phyloP scores from a whole-genome alignment of 2,113 vertebrate species.

The Dunckerocampus dactyliophorus region DNA sequence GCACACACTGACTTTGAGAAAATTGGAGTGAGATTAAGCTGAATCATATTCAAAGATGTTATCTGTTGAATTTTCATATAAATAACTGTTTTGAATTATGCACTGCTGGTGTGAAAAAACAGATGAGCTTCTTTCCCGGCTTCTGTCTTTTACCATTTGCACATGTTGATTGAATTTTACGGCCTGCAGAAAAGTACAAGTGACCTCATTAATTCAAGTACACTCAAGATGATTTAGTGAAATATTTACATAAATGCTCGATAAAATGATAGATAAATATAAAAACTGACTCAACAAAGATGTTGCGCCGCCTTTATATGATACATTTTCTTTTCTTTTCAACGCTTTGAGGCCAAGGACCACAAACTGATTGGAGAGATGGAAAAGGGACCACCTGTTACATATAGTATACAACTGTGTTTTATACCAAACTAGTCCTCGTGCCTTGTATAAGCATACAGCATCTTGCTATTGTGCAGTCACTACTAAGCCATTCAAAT shows the following conservation, averaged over 20 bases:
- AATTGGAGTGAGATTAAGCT: constrained; percentile 30
- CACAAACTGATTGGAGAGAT: too few relatives aligned
- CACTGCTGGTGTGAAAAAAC: constrained; percentile 9
- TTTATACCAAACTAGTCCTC: too few relatives aligned
- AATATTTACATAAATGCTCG: not conserved
- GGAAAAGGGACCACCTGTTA: too few relatives aligned
- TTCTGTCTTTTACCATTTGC: constrained; percentile 24
- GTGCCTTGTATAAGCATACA: too few relatives aligned
- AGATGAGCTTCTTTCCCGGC: not conserved
- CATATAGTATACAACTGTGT: too few relatives aligned
- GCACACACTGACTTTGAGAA: constrained; percentile 1
- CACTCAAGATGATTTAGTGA: not conserved
- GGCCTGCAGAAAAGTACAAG: constrained; percentile 7
- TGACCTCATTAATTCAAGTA: constrained; percentile 10
- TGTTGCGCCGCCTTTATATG: too few relatives aligned
- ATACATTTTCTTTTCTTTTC: too few relatives aligned
- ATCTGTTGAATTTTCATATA: constrained; percentile 42
- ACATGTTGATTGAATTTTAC: constrained; percentile 8
- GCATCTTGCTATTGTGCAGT: too few relatives aligned
- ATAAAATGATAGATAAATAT: too few relatives aligned
- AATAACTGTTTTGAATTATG: constrained; percentile 33
- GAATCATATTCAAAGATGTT: constrained; percentile 45
- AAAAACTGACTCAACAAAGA: too few relatives aligned
- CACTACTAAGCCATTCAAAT: too few relatives aligned
- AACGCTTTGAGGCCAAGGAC: too few relatives aligned